These are phyloP conservation scores for Stylophora pistillata DNA, from an alignment of 64 coral and sea anemone species.

Conservation along the genomic window DNA sequence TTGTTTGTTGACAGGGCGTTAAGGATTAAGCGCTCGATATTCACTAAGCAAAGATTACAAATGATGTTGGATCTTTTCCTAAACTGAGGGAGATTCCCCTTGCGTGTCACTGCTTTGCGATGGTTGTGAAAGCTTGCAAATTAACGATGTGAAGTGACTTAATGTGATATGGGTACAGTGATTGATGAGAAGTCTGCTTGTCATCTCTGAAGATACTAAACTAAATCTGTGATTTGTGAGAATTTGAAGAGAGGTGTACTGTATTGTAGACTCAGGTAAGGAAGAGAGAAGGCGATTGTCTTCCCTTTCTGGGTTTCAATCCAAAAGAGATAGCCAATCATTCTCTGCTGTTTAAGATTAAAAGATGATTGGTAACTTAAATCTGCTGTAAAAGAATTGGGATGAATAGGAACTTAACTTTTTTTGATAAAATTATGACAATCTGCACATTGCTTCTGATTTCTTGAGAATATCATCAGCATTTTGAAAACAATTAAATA, in stretches of 20 bases:
- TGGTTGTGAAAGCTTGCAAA: conserved; percentile 48
- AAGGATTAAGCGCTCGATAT: conserved; percentile 55
- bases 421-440: too few relatives aligned
- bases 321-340: neutral
- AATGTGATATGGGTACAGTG: conserved; percentile 42
- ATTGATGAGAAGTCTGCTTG: conserved; percentile 49
- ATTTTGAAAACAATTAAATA: too few relatives aligned
- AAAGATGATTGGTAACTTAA: too few relatives aligned
- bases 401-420: too few relatives aligned
- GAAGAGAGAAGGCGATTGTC: conserved; percentile 16
- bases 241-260: conserved; percentile 16
- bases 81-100: conserved; percentile 43
- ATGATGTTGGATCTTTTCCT: conserved; percentile 49
- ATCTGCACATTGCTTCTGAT: too few relatives aligned
- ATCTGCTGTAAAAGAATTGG: too few relatives aligned
- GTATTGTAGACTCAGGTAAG: conserved; percentile 17
- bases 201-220: conserved; percentile 28
- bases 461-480: too few relatives aligned
- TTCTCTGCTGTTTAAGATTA: too few relatives aligned
- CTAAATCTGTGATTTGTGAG: conserved; percentile 54
- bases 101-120: conserved; percentile 38
- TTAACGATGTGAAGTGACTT: conserved; percentile 48
- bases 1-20: conserved; percentile 57
- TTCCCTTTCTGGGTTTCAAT: conserved; percentile 25
- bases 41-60: conserved; percentile 46